Evolutionary conservation across 2,888 invertebrate species (phyloP).

Genomic region (Ophion ventricosus): DNA sequence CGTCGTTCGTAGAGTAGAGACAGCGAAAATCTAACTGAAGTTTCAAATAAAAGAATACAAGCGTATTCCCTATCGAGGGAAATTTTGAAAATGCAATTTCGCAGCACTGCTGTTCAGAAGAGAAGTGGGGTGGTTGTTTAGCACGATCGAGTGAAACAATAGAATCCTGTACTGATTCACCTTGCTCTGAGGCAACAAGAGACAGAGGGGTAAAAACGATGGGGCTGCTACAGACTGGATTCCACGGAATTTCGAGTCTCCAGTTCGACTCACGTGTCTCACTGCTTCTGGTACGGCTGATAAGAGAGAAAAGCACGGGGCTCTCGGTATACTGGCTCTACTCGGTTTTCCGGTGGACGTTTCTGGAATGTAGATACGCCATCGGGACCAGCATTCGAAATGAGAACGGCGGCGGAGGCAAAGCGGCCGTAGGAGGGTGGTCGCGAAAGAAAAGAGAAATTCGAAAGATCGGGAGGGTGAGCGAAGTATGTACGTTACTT

Average conservation of each 20-base stretch:
- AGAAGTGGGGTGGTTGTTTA: constrained; percentile 25
- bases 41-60: not conserved
- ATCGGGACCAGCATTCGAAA: constrained; percentile 66
- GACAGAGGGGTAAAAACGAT: constrained; percentile 2
- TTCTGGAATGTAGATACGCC: constrained; percentile 69
- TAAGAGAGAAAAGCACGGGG: constrained; percentile 30
- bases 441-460: constrained; percentile 28
- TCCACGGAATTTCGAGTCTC: constrained; percentile 55
- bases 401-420: constrained; percentile 55
- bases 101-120: not conserved
- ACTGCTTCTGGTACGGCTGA: constrained; percentile 27
- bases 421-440: not conserved
- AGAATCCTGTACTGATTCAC: constrained; percentile 58
- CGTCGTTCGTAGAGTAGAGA: not conserved
- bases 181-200: not conserved
- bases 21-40: not conserved
- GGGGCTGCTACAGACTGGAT: constrained; percentile 34
- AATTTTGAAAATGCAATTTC: constrained; percentile 38
- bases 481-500: constrained; percentile 38
- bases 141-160: constrained; percentile 51
- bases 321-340: constrained; percentile 52
- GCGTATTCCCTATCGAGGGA: not conserved
- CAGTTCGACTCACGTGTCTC: constrained; percentile 54
- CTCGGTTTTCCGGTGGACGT: constrained; percentile 64
- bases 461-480: constrained; percentile 29